Base-by-base conservation (phyloP, 2,888 invertebrate species). In the Hirtodrosophila trivittata region DNA sequence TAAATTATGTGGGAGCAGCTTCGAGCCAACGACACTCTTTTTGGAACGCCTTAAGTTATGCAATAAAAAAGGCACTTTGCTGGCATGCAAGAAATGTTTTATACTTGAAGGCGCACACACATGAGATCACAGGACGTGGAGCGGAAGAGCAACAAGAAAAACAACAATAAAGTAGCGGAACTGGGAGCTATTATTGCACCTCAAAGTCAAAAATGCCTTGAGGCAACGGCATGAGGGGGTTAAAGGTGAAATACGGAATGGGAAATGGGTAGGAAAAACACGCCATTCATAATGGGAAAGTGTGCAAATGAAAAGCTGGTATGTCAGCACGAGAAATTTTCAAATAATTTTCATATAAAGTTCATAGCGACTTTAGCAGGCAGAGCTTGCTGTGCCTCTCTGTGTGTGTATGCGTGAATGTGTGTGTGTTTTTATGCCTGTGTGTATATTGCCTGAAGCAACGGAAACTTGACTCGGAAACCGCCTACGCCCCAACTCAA, bases 401-500 rank as follows among this genome's bases (percentile, higher is more conserved):
- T n/a, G 9, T 30, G 9, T 30, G 2, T 30, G 28, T 5, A 5
- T 1, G 9, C 5, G 28, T 28, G 28, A 1, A 5, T 28, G 28
- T 28, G 28, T 28, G 28, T 28, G 28, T 28, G 28, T 28, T 4
- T 41, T 12, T 12, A 12, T 12, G 30, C 6, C 25, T 12, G 14
- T 52, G 39, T 28, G 6, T 32, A 3, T 28, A 21, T 33, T 37
- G 43, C 54, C 47, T 21, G 52, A 37, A 42, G 65, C 45, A 59
- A 43, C 64, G 74, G 59, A 75, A 74, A 69, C 75, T 63, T 73
- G 47, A 71, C 33, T 55, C 75, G 60, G 70, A 73, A 54, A 60
- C 39, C 50, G 70, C 42, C 69, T 60, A 55, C 39, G 60, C 57
- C 56, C 38, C 60, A 55, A 49, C 59, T 66, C 66, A 69, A 70